These are phyloP conservation scores for Bombus vancouverensis DNA, from an alignment of 1,140 invertebrate genomes.

Conservation along the genomic window DNA sequence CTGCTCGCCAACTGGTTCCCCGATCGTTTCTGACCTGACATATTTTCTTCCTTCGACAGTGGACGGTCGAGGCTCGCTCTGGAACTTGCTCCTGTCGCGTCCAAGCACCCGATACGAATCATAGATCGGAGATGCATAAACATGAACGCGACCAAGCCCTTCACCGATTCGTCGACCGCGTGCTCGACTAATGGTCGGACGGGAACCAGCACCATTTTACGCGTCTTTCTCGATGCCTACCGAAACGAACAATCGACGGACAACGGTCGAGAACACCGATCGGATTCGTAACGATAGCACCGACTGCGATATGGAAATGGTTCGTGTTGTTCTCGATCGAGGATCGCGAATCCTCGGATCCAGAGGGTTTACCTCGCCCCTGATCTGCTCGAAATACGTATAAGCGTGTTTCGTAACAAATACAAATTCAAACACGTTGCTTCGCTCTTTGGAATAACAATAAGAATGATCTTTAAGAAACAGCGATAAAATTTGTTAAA, in stretches of 20 bases:
- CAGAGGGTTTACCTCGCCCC: no score
- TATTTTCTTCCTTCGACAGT: slow-evolving; percentile 50
- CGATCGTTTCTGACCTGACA: slow-evolving; percentile 62
- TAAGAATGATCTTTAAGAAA: no score
- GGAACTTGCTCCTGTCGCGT: slow-evolving; percentile 26
- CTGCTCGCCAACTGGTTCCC: slow-evolving; percentile 54
- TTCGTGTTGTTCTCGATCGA: not conserved
- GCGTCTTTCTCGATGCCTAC: slow-evolving; percentile 11
- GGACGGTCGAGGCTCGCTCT: not conserved
- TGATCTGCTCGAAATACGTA: not conserved
- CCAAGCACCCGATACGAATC: slow-evolving; percentile 59
- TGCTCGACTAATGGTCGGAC: slow-evolving; percentile 15
- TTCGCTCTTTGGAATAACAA: no score
- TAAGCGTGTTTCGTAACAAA: no score
- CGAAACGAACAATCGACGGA: not conserved
- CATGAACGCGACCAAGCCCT: slow-evolving; percentile 29
- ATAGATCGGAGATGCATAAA: slow-evolving; percentile 56
- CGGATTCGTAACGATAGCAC: slow-evolving; percentile 12
- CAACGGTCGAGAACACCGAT: slow-evolving; percentile 1
- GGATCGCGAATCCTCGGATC: no score
- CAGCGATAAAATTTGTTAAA: no score
- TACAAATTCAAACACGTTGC: no score
- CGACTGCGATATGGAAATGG: not conserved
- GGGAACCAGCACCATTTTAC: not conserved
- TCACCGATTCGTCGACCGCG: not conserved